A percentile compares a stretch with the other conserved stretches of the same genome.
These are phyloP conservation scores for Lepilemur ruficaudatus DNA, from an alignment of 2,797 vertebrate species.

Conservation along the genomic window DNA sequence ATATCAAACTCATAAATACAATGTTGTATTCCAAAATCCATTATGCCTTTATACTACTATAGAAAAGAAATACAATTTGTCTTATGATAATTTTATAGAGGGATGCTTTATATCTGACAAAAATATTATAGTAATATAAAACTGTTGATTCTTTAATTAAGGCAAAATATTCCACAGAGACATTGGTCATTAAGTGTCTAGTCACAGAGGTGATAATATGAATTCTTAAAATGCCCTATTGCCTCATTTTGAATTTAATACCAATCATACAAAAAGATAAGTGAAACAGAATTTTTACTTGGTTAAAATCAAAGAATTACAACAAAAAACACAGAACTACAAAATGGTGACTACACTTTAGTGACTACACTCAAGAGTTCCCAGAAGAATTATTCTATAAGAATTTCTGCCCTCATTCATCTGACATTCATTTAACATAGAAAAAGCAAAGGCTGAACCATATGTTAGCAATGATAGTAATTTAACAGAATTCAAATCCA, in stretches of 20 bases:
- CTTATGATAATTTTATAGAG: not conserved
- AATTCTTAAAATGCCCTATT: not conserved
- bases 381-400: not conserved
- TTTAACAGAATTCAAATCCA: conserved; percentile 23
- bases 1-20: not conserved
- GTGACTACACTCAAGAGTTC: not conserved
- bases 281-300: not conserved
- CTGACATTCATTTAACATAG: not conserved
- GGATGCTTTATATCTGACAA: not conserved
- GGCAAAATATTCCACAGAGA: not conserved
- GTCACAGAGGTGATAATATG: not conserved
- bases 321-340: not conserved
- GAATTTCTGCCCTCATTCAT: not conserved
- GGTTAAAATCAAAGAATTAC: not conserved
- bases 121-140: not conserved
- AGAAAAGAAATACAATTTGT: not conserved
- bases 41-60: not conserved
- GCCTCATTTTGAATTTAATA: conserved; percentile 17
- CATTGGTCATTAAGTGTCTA: not conserved
- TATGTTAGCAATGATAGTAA: not conserved
- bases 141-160: not conserved
- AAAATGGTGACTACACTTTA: not conserved
- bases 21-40: not conserved
- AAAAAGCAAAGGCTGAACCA: not conserved
- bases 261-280: not conserved